phyloP scores from a whole-genome alignment of 2,113 vertebrate species.

The Oreocharis arfaki region DNA sequence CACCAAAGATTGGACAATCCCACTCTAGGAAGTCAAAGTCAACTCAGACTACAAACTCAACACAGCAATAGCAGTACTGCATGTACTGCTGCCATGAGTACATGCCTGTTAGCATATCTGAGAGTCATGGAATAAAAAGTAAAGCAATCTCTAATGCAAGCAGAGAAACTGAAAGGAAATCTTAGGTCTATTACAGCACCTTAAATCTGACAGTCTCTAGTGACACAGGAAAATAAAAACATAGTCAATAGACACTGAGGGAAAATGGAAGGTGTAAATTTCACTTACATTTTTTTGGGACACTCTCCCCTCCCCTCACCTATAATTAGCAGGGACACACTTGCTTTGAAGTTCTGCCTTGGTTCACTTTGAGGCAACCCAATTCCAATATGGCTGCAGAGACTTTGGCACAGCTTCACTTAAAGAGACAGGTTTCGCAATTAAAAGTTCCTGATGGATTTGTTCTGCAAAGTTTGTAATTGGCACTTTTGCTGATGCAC shows the following conservation, averaged over 20 bases:
- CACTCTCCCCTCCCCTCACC: too few species aligned
- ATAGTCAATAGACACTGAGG: background rate
- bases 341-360: background rate
- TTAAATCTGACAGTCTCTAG: background rate
- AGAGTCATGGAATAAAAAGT: background rate
- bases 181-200: background rate
- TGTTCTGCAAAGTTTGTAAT: background rate
- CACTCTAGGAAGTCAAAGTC: background rate
- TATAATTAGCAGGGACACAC: background rate
- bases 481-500: background rate
- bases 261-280: background rate
- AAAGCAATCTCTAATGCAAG: background rate
- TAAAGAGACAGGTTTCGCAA: background rate
- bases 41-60: background rate
- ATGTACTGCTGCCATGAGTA: background rate
- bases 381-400: background rate
- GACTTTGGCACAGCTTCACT: background rate
- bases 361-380: background rate
- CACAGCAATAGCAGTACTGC: background rate
- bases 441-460: background rate
- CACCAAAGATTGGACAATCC: background rate
- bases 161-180: background rate
- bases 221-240: background rate
- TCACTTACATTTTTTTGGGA: background rate
- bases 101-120: background rate